phyloP scores from a whole-genome alignment of 1,140 invertebrate species.

The Thereuonema tuberculata region DNA sequence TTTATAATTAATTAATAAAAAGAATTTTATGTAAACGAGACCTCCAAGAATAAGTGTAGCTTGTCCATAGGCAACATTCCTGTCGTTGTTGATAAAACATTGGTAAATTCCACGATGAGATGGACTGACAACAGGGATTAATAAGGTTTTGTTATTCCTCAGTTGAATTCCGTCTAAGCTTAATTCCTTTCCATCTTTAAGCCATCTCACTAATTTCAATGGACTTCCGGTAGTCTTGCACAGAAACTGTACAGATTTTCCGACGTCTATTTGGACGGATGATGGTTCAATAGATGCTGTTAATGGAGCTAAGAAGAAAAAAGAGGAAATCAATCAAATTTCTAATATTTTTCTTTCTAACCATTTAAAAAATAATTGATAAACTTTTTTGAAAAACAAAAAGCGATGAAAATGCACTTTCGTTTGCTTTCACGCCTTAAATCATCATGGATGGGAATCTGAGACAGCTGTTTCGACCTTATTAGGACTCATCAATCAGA shows the following conservation, averaged over 20 bases:
- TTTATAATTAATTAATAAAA: too few relatives aligned
- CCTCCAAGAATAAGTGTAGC: not conserved
- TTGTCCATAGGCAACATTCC: not conserved
- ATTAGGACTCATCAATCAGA: too few relatives aligned
- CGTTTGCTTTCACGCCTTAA: too few relatives aligned
- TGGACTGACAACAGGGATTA: not conserved
- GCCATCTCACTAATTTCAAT: not conserved
- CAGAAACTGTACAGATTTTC: not conserved
- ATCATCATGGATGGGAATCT: too few relatives aligned
- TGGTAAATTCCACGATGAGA: not conserved
- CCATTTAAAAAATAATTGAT: too few relatives aligned
- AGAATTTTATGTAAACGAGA: too few relatives aligned
- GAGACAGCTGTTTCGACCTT: too few relatives aligned
- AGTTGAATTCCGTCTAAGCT: not conserved
- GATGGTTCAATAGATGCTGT: not conserved
- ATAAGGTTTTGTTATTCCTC: not conserved
- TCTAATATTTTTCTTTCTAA: too few relatives aligned
- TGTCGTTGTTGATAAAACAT: not conserved
- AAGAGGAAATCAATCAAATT: not conserved
- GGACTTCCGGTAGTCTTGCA: not conserved
- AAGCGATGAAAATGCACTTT: too few relatives aligned
- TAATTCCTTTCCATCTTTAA: not conserved
- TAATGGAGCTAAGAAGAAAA: not conserved
- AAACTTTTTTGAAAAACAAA: too few relatives aligned
- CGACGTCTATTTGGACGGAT: not conserved